Evolutionary conservation across 2,888 invertebrate species (phyloP).

Genomic region (Volucella bombylans): DNA sequence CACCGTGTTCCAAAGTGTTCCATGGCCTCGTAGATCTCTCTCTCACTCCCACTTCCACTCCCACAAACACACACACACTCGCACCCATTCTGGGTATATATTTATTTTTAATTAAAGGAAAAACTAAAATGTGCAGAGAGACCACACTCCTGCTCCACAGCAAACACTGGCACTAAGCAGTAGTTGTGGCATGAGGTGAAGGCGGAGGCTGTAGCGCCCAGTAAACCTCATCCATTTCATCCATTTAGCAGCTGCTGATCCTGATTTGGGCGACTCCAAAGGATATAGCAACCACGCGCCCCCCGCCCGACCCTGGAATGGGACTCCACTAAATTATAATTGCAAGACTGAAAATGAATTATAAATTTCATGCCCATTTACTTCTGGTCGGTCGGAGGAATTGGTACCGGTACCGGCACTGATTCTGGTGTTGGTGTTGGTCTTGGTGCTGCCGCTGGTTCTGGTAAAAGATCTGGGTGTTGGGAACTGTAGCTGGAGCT

Average conservation of each 20-base stretch:
- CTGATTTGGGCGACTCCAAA: constrained; percentile 63
- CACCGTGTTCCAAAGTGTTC: too few relatives aligned
- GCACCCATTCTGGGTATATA: constrained; percentile 43
- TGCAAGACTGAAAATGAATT: constrained; percentile 74
- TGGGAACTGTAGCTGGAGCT: too few relatives aligned
- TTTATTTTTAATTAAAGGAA: constrained; percentile 74
- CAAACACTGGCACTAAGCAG: constrained; percentile 31
- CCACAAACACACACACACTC: constrained; percentile 20
- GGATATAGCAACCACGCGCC: constrained; percentile 8
- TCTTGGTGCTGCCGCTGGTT: neutral
- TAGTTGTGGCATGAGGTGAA: neutral
- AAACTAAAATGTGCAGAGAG: constrained; percentile 73
- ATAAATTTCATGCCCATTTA: constrained; percentile 74
- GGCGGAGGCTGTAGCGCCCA: constrained; percentile 9
- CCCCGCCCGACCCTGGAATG: constrained; percentile 33
- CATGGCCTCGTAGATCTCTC: too few relatives aligned
- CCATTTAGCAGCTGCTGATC: constrained; percentile 72
- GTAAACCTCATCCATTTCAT: constrained; percentile 32
- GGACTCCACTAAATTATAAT: constrained; percentile 74
- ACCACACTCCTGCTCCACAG: constrained; percentile 62
- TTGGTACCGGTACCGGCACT: neutral
- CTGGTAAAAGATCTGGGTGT: too few relatives aligned
- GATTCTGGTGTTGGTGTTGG: too few relatives aligned
- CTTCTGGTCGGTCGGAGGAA: constrained; percentile 57
- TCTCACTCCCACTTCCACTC: neutral